Evolutionary conservation across 2,113 vertebrate genomes (phyloP).

Genomic region (Poecilia latipinna): DNA sequence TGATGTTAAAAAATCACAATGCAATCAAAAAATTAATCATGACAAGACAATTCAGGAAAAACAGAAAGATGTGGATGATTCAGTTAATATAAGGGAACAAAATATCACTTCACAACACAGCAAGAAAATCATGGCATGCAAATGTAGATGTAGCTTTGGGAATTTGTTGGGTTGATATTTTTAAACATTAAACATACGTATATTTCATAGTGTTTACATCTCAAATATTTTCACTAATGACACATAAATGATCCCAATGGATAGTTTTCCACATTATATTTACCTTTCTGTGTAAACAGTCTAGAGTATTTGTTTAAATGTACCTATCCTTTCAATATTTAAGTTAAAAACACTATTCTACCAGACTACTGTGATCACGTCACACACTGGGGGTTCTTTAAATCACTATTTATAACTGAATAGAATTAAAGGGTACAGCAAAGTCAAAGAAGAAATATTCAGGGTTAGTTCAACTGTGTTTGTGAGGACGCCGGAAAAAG

Average conservation of each 20-base stretch:
- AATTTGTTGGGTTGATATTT: neutral
- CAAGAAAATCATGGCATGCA: conserved; percentile 76
- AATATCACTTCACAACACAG: conserved; percentile 76
- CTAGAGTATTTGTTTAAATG: neutral
- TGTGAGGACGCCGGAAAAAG: conserved; percentile 1
- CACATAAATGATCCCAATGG: neutral
- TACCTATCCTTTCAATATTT: neutral
- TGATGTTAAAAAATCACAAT: conserved; percentile 70
- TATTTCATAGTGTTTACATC: too few species aligned
- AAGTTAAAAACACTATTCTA: conserved; percentile 26
- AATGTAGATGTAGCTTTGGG: conserved; percentile 52
- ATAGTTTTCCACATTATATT: neutral
- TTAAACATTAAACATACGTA: neutral
- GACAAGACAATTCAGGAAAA: conserved; percentile 60
- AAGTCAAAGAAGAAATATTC: conserved; percentile 25
- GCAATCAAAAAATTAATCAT: conserved; percentile 58
- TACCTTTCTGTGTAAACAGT: neutral
- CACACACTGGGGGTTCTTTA: conserved; percentile 67
- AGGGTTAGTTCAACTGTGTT: conserved; percentile 9
- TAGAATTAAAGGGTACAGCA: conserved; percentile 18
- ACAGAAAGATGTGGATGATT: conserved; percentile 50
- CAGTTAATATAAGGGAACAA: conserved; percentile 80
- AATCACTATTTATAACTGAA: conserved; percentile 55
- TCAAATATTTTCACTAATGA: neutral
- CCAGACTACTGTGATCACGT: conserved; percentile 13